Evolutionary conservation across 2,113 vertebrate species (phyloP).

Genomic region (Hemichromis elongatus): DNA sequence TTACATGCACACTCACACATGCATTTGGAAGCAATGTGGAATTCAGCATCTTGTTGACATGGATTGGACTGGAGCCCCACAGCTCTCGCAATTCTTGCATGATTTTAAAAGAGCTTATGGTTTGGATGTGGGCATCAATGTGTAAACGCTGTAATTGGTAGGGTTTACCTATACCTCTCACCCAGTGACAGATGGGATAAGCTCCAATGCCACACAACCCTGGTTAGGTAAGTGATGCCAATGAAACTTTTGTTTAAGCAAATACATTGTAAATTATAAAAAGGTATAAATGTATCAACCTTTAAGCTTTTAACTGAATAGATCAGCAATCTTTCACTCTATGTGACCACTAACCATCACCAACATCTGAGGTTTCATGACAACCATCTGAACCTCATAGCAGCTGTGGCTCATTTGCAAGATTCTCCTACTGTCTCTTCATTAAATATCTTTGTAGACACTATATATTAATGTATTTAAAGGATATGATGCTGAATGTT

Average conservation of each 20-base stretch:
- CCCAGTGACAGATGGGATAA: background rate
- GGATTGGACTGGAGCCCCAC: background rate
- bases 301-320: background rate
- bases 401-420: too few relatives aligned
- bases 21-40: background rate
- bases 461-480: background rate
- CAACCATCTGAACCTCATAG: background rate
- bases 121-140: background rate
- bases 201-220: background rate
- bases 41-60: background rate
- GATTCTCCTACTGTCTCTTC: too few relatives aligned
- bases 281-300: background rate
- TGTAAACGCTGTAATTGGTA: background rate
- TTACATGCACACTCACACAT: background rate
- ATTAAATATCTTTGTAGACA: too few relatives aligned
- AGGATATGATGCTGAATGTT: background rate
- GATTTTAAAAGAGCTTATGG: background rate
- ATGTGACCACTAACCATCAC: background rate
- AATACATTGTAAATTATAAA: background rate
- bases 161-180: background rate
- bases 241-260: background rate
- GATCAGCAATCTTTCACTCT: background rate
- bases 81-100: background rate
- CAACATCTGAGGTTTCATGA: background rate
- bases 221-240: background rate